Percentiles rank a stretch among this genome's conserved stretches.
Conservation (phyloP, 92 coral and sea anemone species). For the Bergia sp. region DNA sequence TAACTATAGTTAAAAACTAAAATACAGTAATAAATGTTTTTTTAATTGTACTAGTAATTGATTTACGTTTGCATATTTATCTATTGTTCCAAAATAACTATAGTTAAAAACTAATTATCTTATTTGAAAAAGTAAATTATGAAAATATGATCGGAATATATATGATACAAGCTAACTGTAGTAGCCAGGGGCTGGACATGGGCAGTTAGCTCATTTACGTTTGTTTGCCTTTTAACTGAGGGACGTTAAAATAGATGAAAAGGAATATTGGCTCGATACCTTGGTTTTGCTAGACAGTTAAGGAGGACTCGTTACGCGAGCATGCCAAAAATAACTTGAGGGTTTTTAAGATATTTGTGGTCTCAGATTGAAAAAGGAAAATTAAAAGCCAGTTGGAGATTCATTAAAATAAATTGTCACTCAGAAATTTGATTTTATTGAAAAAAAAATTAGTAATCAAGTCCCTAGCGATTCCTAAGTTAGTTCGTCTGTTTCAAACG, state of each 20-base stretch:
- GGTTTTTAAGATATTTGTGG: background rate
- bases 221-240: background rate
- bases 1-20: too few relatives aligned
- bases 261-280: background rate
- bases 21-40: too few relatives aligned
- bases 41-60: too few relatives aligned
- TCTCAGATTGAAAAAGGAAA: background rate
- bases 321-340: background rate
- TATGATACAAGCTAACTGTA: too few relatives aligned
- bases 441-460: background rate
- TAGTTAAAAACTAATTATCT: too few relatives aligned
- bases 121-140: too few relatives aligned
- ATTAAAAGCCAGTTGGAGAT: background rate
- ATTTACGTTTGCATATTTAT: too few relatives aligned
- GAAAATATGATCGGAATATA: too few relatives aligned
- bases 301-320: background rate
- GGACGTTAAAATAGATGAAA: background rate
- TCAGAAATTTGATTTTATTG: background rate
- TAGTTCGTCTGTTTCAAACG: background rate
- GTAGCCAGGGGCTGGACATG: too few relatives aligned
- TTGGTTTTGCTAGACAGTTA: background rate
- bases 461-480: background rate
- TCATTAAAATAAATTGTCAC: background rate
- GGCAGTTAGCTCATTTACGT: too few relatives aligned
- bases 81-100: too few relatives aligned